phyloP scores from a whole-genome alignment of 2,797 vertebrate species.

The Netta rufina region DNA sequence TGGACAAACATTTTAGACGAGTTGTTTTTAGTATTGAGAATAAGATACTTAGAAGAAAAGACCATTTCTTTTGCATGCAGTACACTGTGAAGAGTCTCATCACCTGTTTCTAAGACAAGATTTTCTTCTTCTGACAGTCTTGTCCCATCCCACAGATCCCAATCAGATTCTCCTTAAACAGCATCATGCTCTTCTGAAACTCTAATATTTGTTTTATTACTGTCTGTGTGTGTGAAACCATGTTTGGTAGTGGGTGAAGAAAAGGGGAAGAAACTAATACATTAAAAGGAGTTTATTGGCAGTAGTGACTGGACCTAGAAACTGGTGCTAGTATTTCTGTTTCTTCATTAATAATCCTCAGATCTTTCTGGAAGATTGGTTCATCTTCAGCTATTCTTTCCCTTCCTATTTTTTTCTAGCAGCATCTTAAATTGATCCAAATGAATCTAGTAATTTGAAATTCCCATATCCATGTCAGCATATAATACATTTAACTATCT shows the following conservation, averaged over 20 bases:
- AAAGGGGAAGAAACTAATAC: fast-evolving
- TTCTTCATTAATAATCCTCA: background rate
- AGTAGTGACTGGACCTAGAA: background rate
- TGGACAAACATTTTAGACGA: background rate
- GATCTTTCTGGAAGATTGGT: background rate
- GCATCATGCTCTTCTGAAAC: background rate
- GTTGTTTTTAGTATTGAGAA: background rate
- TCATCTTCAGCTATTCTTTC: background rate
- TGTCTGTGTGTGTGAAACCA: fast-evolving
- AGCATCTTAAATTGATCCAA: background rate
- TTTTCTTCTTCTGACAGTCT: background rate
- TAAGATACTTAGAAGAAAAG: background rate
- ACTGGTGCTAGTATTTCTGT: background rate
- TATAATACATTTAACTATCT: background rate
- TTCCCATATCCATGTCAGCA: background rate
- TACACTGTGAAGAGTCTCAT: background rate
- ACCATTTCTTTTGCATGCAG: background rate
- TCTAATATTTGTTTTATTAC: background rate
- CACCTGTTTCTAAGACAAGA: background rate
- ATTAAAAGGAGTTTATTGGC: background rate
- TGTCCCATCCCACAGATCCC: background rate
- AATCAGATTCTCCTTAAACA: background rate
- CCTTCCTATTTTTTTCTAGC: background rate
- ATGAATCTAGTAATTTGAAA: background rate
- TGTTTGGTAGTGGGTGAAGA: background rate